These are phyloP conservation scores for Hypomecis punctinalis DNA, from an alignment of 2,888 invertebrate genomes.

Conservation along the genomic window DNA sequence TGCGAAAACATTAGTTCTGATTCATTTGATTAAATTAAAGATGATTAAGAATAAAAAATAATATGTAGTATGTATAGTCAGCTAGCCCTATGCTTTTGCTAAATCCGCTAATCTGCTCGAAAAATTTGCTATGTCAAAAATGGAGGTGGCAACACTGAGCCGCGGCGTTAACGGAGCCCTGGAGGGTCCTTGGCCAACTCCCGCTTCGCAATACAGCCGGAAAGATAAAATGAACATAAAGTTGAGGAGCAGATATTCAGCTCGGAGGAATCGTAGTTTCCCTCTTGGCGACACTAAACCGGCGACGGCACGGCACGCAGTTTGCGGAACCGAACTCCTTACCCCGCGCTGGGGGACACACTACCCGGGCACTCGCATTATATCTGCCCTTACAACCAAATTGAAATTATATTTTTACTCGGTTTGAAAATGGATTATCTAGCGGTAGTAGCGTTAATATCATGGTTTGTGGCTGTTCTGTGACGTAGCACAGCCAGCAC, in stretches of 20 bases:
- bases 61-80: too few relatives aligned
- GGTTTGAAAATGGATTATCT: background rate
- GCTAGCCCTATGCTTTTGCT: too few relatives aligned
- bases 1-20: too few relatives aligned
- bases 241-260: constrained; percentile 81
- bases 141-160: constrained; percentile 19
- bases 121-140: too few relatives aligned
- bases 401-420: constrained; percentile 32
- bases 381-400: constrained; percentile 18
- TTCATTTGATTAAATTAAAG: too few relatives aligned
- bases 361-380: constrained; percentile 20
- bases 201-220: constrained; percentile 80
- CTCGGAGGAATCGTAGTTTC: constrained; percentile 82
- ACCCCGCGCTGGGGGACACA: constrained; percentile 26
- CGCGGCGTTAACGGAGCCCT: constrained; percentile 80
- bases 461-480: too few relatives aligned
- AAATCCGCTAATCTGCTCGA: too few relatives aligned
- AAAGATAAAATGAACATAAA: constrained; percentile 85
- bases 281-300: constrained; percentile 79
- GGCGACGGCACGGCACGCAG: constrained; percentile 67
- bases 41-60: too few relatives aligned
- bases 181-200: constrained; percentile 79
- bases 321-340: constrained; percentile 59
- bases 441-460: background rate
- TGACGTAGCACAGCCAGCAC: too few relatives aligned